phyloP scores from a whole-genome alignment of 2,797 vertebrate species.

The Rhadinocentrus ornatus region DNA sequence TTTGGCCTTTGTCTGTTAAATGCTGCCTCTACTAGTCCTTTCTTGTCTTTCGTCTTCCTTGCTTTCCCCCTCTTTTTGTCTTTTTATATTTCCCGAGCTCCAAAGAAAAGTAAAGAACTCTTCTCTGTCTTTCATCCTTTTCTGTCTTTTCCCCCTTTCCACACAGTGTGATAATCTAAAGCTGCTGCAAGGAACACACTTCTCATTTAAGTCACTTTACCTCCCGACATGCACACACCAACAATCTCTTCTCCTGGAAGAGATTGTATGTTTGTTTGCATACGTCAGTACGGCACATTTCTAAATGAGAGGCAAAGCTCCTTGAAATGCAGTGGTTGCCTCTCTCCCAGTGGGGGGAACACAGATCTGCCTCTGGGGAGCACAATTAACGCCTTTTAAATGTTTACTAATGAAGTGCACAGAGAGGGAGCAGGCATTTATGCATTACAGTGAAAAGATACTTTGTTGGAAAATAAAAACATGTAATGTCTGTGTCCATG shows the following conservation, averaged over 20 bases:
- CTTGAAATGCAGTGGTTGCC: constrained; percentile 64
- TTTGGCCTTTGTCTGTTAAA: background rate
- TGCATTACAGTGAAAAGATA: constrained; percentile 51
- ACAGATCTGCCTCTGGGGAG: constrained; percentile 71
- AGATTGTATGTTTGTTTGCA: constrained; percentile 66
- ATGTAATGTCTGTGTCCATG: constrained; percentile 19
- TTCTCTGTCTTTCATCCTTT: constrained; percentile 25
- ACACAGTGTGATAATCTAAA: constrained; percentile 47
- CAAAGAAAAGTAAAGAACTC: constrained; percentile 41
- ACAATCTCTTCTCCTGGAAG: constrained; percentile 7
- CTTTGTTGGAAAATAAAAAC: constrained; percentile 38
- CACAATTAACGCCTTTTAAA: constrained; percentile 76
- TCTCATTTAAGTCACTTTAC: constrained; percentile 39
- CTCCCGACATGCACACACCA: constrained; percentile 9
- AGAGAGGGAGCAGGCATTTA: constrained; percentile 44
- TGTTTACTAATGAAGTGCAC: constrained; percentile 80
- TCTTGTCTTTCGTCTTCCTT: constrained; percentile 5
- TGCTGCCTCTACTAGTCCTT: background rate
- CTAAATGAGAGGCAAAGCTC: constrained; percentile 66
- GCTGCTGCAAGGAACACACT: constrained; percentile 16
- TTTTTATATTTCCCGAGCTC: constrained; percentile 7
- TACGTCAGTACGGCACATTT: constrained; percentile 42
- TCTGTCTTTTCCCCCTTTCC: constrained; percentile 23
- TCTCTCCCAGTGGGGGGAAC: constrained; percentile 60
- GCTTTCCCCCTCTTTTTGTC: background rate